Conservation (phyloP, 2,888 invertebrate genomes). For the Leucophenga montana region DNA sequence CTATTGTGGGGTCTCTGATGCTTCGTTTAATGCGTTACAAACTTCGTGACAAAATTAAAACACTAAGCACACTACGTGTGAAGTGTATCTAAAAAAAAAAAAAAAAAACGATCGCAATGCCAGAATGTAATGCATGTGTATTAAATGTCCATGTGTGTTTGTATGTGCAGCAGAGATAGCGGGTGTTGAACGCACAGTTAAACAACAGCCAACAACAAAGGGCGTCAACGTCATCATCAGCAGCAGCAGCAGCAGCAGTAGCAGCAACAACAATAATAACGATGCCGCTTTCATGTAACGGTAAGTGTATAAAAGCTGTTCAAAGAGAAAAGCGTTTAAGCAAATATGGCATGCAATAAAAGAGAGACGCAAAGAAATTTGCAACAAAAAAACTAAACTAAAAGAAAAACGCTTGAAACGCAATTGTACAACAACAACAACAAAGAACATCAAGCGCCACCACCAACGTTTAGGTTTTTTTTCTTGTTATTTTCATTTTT, state of each 20-base stretch:
- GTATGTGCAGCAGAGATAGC: constrained; percentile 26
- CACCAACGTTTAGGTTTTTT: too few species aligned
- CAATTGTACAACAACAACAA: background rate
- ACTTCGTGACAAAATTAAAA: background rate
- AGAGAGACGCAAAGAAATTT: constrained; percentile 37
- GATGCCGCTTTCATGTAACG: background rate
- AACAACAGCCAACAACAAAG: background rate
- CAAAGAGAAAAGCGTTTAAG: background rate
- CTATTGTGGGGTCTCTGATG: too few species aligned
- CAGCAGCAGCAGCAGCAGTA: background rate
- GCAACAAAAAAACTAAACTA: constrained; percentile 45
- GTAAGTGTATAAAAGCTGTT: constrained; percentile 7
- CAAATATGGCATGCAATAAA: background rate
- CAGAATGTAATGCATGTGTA: background rate
- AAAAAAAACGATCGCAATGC: background rate
- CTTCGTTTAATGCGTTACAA: background rate
- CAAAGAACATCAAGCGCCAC: background rate
- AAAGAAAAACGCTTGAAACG: background rate
- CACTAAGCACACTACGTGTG: background rate
- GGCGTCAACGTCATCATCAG: background rate
- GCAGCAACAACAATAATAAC: background rate
- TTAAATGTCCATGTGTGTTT: background rate
- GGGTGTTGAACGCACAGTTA: constrained; percentile 28
- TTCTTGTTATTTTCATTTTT: too few species aligned
- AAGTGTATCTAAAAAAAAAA: background rate